Evolutionary conservation across 2,113 vertebrate species (phyloP), one percentile per base, ranked within the genome.

Genomic region (Melanostigma gelatinosum): DNA sequence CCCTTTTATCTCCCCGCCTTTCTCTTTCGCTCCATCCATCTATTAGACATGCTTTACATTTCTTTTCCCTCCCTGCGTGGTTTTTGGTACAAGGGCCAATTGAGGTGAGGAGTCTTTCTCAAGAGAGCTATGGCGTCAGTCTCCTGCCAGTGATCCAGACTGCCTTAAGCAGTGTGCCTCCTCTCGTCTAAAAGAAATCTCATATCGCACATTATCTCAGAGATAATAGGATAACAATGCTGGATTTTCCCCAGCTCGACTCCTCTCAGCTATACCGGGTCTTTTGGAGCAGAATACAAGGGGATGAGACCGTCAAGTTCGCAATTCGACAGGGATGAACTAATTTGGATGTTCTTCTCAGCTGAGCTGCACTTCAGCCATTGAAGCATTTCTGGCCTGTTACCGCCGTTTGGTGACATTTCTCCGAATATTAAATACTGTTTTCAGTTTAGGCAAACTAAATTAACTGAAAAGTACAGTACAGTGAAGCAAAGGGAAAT

Each of bases 191-290:
- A 79, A 71, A 77, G 74, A 80, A 85, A 89, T 87, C 91, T 88
- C 84, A 85, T 85, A 88, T 91, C 91, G 85, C 87, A 85, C 81
- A 88, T 88, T 90, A 91, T 89, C 81, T 85, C 70, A 15, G 34
- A 83, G 85, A 91, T 91, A 91, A 91, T 90, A 79, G 85, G 85
- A 92, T 91, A 90, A 90, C 85, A 86, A 86, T 80, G 80, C 67
- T 46, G 82, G 84, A 88, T 88, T 79, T 73, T 67, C 84, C 77
- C 66, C 88, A 66, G 87, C 69, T 84, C 50, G 36, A 63, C 81
- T 88, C 67, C 52, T 81, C 70, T 80, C 82, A 79, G 76, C 79
- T 70, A 68, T 70, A 68, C 72, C 40, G 27, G 79, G 85, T 77
- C 65, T 69, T 84, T 87, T 81, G 83, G 86, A 90, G 84, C 74